Percentiles rank a stretch among this genome's conserved stretches.
Conservation (phyloP, 2,888 invertebrate species). For the Heliconius charithonia region DNA sequence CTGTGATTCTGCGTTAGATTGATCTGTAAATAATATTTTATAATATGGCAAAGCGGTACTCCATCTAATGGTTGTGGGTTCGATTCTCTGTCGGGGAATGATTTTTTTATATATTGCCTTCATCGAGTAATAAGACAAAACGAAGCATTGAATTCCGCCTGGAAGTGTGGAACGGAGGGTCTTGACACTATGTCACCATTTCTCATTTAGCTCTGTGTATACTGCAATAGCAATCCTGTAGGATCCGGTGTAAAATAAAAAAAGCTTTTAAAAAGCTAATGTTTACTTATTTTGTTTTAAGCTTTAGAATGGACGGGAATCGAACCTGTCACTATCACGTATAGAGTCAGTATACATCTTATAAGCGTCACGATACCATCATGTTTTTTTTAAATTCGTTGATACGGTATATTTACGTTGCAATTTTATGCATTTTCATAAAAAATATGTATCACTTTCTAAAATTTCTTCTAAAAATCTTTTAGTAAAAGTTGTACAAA, state of each 20-base stretch:
- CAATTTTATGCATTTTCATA: conserved; percentile 2
- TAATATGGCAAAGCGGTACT: neutral
- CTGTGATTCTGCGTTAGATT: conserved; percentile 51
- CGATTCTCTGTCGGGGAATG: neutral
- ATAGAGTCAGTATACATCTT: neutral
- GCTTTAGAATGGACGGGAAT: neutral
- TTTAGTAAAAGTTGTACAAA: conserved; percentile 1
- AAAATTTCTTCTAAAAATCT: neutral
- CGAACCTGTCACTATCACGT: neutral
- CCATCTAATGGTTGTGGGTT: neutral
- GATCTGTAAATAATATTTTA: conserved; percentile 50
- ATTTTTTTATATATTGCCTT: neutral
- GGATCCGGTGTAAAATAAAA: neutral
- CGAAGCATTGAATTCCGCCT: neutral
- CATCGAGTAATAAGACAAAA: neutral
- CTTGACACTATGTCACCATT: neutral
- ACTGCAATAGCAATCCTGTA: no score
- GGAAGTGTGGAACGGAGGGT: neutral
- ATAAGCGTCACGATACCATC: no score
- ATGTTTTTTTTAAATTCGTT: neutral
- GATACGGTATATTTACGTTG: neutral
- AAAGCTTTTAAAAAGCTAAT: neutral
- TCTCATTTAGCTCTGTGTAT: neutral
- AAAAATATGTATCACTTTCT: conserved; percentile 1
- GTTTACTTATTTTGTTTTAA: neutral